Evolutionary conservation across 2,888 invertebrate genomes (phyloP).

Genomic region (Torymus auratus): DNA sequence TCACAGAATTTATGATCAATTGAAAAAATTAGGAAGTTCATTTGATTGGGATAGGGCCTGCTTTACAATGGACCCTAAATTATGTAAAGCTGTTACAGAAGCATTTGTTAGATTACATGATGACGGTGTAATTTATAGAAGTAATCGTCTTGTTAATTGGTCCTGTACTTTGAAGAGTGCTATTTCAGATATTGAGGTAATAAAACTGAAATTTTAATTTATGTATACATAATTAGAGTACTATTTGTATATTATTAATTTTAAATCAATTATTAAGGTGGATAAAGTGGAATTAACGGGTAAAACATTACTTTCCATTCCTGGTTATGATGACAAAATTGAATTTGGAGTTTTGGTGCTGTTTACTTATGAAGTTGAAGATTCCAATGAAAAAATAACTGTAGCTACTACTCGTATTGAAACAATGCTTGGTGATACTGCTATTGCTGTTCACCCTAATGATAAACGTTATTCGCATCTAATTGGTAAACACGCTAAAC

Average conservation of each 20-base stretch:
- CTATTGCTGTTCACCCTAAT: conserved; percentile 97
- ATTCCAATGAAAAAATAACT: conserved; percentile 86
- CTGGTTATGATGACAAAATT: conserved; percentile 92
- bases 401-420: conserved; percentile 99
- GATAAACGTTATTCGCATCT: conserved; percentile 90
- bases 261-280: conserved; percentile 77
- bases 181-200: conserved; percentile 97
- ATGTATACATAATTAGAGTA: neutral
- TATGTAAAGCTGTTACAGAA: conserved; percentile 92
- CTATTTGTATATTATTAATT: conserved; percentile 12
- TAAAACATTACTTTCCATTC: conserved; percentile 90
- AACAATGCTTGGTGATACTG: conserved; percentile 98
- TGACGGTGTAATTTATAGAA: conserved; percentile 92
- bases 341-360: conserved; percentile 95
- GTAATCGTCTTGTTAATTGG: conserved; percentile 98
- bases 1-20: conserved; percentile 87
- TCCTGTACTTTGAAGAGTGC: conserved; percentile 97
- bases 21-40: conserved; percentile 92
- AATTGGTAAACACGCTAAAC: conserved; percentile 88
- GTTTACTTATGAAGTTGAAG: conserved; percentile 93
- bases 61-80: conserved; percentile 97
- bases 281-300: conserved; percentile 95
- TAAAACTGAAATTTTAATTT: conserved; percentile 11
- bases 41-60: conserved; percentile 96
- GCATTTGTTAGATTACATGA: conserved; percentile 96